Conservation (phyloP, 1,140 invertebrate genomes). For the Leptinotarsa texana region DNA sequence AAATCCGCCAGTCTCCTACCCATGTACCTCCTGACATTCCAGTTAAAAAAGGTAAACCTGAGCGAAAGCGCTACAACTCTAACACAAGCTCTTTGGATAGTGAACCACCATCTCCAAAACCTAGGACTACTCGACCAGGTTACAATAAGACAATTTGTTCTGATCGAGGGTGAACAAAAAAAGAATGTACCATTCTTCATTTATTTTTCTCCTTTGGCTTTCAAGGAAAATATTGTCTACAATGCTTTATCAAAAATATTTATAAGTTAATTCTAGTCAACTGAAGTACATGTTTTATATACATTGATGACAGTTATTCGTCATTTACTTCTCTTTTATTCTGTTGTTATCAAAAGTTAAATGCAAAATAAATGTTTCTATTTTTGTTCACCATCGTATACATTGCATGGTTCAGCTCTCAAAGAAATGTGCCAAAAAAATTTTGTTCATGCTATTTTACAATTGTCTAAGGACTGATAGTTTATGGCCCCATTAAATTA, state of each 20-base stretch:
- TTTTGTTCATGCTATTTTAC: too few relatives aligned
- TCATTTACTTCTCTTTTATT: too few relatives aligned
- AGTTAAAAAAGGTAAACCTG: slow-evolving; percentile 46
- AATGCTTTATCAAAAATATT: too few relatives aligned
- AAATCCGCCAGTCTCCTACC: slow-evolving; percentile 57
- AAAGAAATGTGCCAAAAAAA: too few relatives aligned
- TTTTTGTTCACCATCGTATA: background rate
- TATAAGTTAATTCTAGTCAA: too few relatives aligned
- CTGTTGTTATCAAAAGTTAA: too few relatives aligned
- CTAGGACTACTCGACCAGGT: slow-evolving; percentile 52
- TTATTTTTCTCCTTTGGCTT: too few relatives aligned
- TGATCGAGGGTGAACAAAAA: background rate
- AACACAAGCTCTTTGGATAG: slow-evolving; percentile 62
- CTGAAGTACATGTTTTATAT: too few relatives aligned
- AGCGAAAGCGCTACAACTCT: slow-evolving; percentile 57
- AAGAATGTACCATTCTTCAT: background rate
- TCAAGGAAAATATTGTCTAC: too few relatives aligned
- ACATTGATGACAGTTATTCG: too few relatives aligned
- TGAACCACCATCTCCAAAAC: slow-evolving; percentile 58
- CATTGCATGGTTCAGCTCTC: background rate
- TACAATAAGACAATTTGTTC: background rate
- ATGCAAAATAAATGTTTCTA: background rate
- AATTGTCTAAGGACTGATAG: too few relatives aligned
- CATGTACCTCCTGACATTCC: slow-evolving; percentile 40
- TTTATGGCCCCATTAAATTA: too few relatives aligned